These are phyloP conservation scores for Cephus rjabovi DNA, from an alignment of 2,888 invertebrate species.

Conservation along the genomic window DNA sequence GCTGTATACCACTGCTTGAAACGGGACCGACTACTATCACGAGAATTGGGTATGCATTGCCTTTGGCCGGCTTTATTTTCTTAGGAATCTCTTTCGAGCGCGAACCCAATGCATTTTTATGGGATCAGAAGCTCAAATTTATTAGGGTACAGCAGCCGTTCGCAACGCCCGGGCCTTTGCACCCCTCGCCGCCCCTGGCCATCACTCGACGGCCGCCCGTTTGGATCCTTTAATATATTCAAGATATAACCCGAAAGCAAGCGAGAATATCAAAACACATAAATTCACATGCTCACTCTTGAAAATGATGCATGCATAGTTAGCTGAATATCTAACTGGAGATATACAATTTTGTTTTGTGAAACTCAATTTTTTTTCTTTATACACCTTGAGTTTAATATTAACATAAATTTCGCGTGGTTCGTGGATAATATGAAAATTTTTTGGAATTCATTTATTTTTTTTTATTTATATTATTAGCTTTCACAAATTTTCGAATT, in stretches of 20 bases:
- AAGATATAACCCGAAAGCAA: constrained; percentile 40
- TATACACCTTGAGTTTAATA: background rate
- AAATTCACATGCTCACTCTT: constrained; percentile 37
- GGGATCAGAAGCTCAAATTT: constrained; percentile 55
- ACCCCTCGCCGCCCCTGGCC: constrained; percentile 14
- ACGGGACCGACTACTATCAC: constrained; percentile 1
- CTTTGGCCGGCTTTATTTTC: constrained; percentile 43
- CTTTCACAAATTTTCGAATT: too few relatives aligned
- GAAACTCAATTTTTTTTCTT: background rate
- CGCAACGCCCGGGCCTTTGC: constrained; percentile 30
- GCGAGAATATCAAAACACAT: constrained; percentile 52
- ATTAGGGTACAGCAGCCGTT: constrained; percentile 47
- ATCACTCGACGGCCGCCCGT: constrained; percentile 21
- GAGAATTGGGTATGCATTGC: constrained; percentile 49
- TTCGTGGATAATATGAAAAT: background rate
- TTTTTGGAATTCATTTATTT: too few relatives aligned
- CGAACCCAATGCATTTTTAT: constrained; percentile 61
- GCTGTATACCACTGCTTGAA: background rate
- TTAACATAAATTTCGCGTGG: background rate
- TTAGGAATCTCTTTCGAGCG: constrained; percentile 30
- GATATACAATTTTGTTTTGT: background rate
- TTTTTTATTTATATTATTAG: too few relatives aligned
- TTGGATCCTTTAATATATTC: constrained; percentile 46
- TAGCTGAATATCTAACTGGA: constrained; percentile 3
- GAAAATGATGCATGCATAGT: constrained; percentile 23